phyloP scores from a whole-genome alignment of 2,888 invertebrate species.

The Athetis lepigone region DNA sequence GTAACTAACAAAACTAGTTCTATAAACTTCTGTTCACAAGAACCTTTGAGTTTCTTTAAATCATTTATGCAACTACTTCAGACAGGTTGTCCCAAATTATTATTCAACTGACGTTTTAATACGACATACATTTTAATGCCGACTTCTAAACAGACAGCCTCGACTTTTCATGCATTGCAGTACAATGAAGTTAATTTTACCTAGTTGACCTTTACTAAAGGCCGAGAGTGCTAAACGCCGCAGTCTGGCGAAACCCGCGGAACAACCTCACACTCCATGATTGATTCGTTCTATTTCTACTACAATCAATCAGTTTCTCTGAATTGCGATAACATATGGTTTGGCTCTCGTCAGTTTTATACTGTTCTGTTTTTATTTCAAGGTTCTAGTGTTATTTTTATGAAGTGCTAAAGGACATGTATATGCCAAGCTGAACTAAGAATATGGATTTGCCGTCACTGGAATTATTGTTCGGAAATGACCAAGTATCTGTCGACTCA shows the following conservation, averaged over 20 bases:
- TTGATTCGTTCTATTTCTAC: conserved; percentile 48
- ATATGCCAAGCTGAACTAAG: not conserved
- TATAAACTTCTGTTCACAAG: too few relatives aligned
- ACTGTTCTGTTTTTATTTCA: conserved; percentile 15
- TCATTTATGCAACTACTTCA: not conserved
- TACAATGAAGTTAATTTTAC: conserved; percentile 37
- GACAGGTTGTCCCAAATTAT: not conserved
- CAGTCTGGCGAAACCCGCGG: conserved; percentile 38
- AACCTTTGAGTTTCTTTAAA: too few relatives aligned
- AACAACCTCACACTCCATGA: conserved; percentile 47
- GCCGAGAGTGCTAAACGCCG: conserved; percentile 8
- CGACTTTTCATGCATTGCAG: conserved; percentile 48
- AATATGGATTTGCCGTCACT: not conserved
- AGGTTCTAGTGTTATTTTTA: not conserved
- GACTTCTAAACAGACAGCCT: conserved; percentile 19
- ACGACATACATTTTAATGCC: not conserved
- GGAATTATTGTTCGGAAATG: too few relatives aligned
- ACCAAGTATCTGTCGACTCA: not conserved
- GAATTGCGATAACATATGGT: conserved; percentile 26
- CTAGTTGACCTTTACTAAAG: conserved; percentile 47
- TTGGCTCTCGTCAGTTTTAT: conserved; percentile 2
- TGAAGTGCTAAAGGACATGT: too few relatives aligned
- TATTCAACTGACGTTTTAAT: not conserved
- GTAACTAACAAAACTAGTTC: too few relatives aligned
- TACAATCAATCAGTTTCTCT: conserved; percentile 41